Base-by-base conservation (phyloP, 2,888 invertebrate genomes). In the Apotomis betuletana region DNA sequence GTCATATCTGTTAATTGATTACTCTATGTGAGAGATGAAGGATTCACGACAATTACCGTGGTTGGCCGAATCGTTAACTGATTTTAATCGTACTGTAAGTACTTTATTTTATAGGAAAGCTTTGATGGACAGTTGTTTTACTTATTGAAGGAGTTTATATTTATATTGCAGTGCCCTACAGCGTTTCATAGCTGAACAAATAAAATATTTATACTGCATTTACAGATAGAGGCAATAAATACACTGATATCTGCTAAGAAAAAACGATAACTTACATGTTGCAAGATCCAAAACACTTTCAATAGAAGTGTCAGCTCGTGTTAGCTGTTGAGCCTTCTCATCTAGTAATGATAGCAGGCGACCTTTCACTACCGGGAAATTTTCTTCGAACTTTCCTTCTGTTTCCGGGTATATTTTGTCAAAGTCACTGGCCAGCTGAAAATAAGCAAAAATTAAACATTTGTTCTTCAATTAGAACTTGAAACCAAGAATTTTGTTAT, bases 211-310 rank as follows among this genome's bases (percentile, higher is more conserved):
- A 27, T 27, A 27, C 27, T 27, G 27, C 27, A 52, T 4, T 52
- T 52, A 52, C 52, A 52, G n/a, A 9, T 13, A 52, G 9, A 52
- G 13, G 9, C 52, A 52, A 52, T 52, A 52, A 51, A 51, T n/a
- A 13, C 13, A 52, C 52, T 52, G 52, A 52, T 52, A 5, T 13
- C 52, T n/a, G 52, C 27, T 27, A 27, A 27, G 27, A 27, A 27
- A 27, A 27, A 44, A 44, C 8, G 8, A 10, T 49, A n/a, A 52
- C 62, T 41, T 41, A 63, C 52, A 36, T 44, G 44, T 60, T 38
- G 51, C 62, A 63, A 63, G 62, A 52, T 63, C 52, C 62, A 63
- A 52, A 13, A 63, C 62, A 27, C n/a, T 63, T 38, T 63, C 36
- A 36, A 63, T 63, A 8, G 62, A 52, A 6, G 36, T 3, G 38